These are phyloP conservation scores for Myotis davidii DNA, from an alignment of 2,113 vertebrate genomes.

Conservation along the genomic window DNA sequence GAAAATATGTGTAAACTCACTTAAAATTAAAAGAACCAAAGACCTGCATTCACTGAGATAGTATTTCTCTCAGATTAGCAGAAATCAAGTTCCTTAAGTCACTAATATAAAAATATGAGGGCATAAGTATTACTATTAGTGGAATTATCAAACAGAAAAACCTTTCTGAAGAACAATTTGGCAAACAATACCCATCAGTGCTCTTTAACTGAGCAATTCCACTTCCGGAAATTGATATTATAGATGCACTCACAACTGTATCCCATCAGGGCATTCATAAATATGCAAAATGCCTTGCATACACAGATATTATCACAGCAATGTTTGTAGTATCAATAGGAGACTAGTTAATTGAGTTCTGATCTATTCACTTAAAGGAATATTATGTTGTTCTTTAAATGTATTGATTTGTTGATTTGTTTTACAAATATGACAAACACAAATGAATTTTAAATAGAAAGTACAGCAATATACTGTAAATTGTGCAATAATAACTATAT, in stretches of 20 bases:
- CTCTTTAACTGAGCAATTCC: not conserved
- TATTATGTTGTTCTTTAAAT: slow-evolving; percentile 8
- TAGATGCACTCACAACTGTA: not conserved
- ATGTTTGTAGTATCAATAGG: not conserved
- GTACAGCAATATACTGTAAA: not conserved
- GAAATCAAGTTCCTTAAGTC: not conserved
- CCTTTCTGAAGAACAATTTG: not conserved
- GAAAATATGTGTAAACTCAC: not conserved
- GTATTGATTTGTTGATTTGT: not conserved
- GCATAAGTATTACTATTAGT: not conserved
- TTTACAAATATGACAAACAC: not conserved
- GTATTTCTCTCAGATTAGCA: not conserved
- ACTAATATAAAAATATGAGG: not conserved
- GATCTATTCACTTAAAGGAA: not conserved
- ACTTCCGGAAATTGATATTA: not conserved
- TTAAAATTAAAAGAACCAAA: not conserved
- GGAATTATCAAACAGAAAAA: not conserved
- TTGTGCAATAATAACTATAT: not conserved
- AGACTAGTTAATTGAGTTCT: not conserved
- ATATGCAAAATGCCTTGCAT: not conserved
- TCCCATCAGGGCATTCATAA: not conserved
- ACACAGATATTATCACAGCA: not conserved
- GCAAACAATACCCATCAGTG: not conserved
- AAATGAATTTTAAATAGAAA: slow-evolving; percentile 17
- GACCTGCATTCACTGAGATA: not conserved